Base-by-base conservation (phyloP, 2,797 vertebrate species). In the Tokudaia muenninki region DNA sequence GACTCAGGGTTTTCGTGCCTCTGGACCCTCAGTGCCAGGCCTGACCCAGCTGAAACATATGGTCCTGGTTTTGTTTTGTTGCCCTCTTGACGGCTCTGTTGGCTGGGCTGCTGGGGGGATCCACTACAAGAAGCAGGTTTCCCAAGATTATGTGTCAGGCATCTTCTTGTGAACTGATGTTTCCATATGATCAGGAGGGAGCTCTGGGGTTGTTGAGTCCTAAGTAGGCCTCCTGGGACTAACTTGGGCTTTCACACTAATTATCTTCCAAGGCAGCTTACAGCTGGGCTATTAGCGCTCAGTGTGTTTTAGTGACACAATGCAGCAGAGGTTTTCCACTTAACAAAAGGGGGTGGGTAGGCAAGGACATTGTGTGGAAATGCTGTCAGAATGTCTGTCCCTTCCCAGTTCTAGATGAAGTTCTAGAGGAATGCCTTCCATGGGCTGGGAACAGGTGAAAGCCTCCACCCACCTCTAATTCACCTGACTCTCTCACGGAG, bases 271-370 rank as follows among this genome's bases (percentile, higher is more conserved):
- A 97, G 91, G 82, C 77, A 50, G 47, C 75, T 96, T 96, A 90
- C 70, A 94, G 86, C 90, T 89, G 96, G 65, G 70, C 87, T 94
- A 88, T 82, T 94, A 78, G 86, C 59, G 75, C 80, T 81, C 86
- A 44, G 52, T 96, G 91, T 91, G 96, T 97, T 97, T 97, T 96
- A 90, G 91, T 94, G 94, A 97, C 93, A 95, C 24, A 47, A 47
- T 16, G n/a, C 82, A 70, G 47, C 41, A 37, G 72, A 92, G 94
- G 88, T 55, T 96, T 97, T 82, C 94, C 72, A 34, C 37, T 59
- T 82, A 16, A 72, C 81, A 87, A 90, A 78, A 52, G 44, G 17
- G 41, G 16, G 21, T 17, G 44, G 86, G 29, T 41, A 50, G 70
- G 37, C 24, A 90, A 65, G 26, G n/a, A 31, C 65, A 11, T 7